A percentile compares a stretch with the other conserved stretches of the same genome.
Conservation (phyloP, 2,888 invertebrate genomes). For the Oscheius sp. region DNA sequence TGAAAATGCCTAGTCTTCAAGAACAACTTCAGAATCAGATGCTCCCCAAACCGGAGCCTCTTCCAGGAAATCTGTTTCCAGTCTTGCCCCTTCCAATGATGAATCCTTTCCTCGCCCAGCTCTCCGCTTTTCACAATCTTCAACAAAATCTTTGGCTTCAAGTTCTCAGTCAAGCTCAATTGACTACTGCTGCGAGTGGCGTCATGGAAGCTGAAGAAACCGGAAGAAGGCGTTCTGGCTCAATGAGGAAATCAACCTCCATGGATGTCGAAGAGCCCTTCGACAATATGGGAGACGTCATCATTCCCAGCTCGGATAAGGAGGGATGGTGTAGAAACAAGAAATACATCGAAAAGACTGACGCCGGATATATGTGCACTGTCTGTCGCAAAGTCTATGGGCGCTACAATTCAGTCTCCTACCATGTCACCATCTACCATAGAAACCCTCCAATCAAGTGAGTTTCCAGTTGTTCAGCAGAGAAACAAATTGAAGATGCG, state of each 20-base stretch:
- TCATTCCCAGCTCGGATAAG: conserved; percentile 68
- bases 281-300: conserved; percentile 57
- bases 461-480: not conserved
- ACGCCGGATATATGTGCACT: conserved; percentile 63
- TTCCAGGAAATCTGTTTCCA: conserved; percentile 7
- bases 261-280: conserved; percentile 32
- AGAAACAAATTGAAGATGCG: conserved; percentile 54
- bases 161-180: conserved; percentile 2
- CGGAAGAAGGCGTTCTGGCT: not conserved
- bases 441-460: conserved; percentile 69
- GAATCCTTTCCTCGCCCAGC: conserved; percentile 20
- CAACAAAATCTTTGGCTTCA: conserved; percentile 5
- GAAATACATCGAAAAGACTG: conserved; percentile 67
- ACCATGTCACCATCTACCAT: conserved; percentile 71
- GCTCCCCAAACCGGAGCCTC: conserved; percentile 27
- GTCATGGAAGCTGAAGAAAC: conserved; percentile 7
- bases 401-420: conserved; percentile 69
- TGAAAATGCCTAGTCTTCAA: conserved; percentile 22
- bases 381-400: conserved; percentile 68
- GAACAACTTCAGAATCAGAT: conserved; percentile 14
- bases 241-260: conserved; percentile 13
- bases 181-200: not conserved
- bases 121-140: conserved; percentile 19
- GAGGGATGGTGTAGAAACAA: conserved; percentile 70
- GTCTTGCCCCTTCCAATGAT: conserved; percentile 1